Conservation (phyloP, 2,797 vertebrate genomes). For the Threskiornis aethiopicus region DNA sequence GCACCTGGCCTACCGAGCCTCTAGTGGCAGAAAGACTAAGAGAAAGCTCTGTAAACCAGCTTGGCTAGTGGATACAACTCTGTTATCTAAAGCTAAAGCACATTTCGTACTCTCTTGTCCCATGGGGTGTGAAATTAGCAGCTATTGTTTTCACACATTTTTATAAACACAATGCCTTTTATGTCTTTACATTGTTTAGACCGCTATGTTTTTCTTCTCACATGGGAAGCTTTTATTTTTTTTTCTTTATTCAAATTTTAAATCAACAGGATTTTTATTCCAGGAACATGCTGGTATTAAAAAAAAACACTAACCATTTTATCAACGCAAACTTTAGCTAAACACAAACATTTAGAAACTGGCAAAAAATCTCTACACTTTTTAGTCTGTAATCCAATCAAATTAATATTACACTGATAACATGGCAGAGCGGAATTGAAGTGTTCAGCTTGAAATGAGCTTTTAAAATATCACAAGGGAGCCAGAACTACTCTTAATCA, state of each 20-base stretch:
- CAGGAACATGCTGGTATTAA: neutral
- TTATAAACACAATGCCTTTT: slow-evolving; percentile 78
- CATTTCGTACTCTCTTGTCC: slow-evolving; percentile 73
- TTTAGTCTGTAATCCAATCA: neutral
- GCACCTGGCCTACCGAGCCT: slow-evolving; percentile 76
- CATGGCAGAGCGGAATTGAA: neutral
- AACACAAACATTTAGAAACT: slow-evolving; percentile 10
- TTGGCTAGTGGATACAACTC: slow-evolving; percentile 69
- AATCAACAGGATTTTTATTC: slow-evolving; percentile 67
- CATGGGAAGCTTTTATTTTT: slow-evolving; percentile 43
- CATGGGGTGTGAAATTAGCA: slow-evolving; percentile 82
- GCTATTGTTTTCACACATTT: slow-evolving; percentile 80
- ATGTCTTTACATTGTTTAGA: slow-evolving; percentile 74
- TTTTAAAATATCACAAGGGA: slow-evolving; percentile 2
- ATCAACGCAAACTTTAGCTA: neutral
- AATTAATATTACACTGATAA: neutral
- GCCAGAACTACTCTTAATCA: neutral
- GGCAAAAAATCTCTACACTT: neutral
- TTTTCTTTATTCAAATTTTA: slow-evolving; percentile 67
- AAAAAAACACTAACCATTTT: neutral
- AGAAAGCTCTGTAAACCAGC: slow-evolving; percentile 69
- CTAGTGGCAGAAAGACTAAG: slow-evolving; percentile 69
- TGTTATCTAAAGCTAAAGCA: slow-evolving; percentile 80
- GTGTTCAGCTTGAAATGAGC: neutral
- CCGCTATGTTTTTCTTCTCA: slow-evolving; percentile 58